Evolutionary conservation across 2,797 vertebrate genomes (phyloP).

Genomic region (Eurystomus glaucurus): DNA sequence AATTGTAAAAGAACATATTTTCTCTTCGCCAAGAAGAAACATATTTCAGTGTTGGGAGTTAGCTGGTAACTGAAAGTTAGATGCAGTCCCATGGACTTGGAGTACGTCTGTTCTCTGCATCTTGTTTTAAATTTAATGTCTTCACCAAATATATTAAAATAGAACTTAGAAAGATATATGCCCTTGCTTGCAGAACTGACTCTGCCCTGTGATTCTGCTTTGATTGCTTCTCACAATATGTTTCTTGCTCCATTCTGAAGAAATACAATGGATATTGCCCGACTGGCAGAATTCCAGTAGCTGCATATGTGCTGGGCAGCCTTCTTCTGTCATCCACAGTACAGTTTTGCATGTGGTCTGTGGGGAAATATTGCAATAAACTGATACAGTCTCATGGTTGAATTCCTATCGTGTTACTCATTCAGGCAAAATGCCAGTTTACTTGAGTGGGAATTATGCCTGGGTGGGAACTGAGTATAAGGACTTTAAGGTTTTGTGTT

Average conservation of each 20-base stretch:
- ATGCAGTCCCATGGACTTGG: not conserved
- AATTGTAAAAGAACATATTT: not conserved
- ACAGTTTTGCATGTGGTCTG: constrained; percentile 53
- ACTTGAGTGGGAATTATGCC: constrained; percentile 45
- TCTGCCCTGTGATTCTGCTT: not conserved
- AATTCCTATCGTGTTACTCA: constrained; percentile 36
- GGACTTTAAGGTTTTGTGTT: constrained; percentile 49
- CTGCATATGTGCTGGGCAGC: constrained; percentile 51
- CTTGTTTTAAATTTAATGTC: not conserved
- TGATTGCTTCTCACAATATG: not conserved
- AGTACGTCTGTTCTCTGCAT: not conserved
- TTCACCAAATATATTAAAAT: not conserved
- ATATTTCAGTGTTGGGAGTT: not conserved
- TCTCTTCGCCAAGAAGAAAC: not conserved
- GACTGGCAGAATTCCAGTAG: constrained; percentile 51
- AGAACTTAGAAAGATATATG: not conserved
- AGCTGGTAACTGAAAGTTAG: not conserved
- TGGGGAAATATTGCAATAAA: constrained; percentile 63
- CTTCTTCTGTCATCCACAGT: constrained; percentile 34
- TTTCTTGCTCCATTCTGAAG: constrained; percentile 21
- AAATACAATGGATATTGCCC: constrained; percentile 27
- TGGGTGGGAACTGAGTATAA: not conserved
- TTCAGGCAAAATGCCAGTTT: constrained; percentile 54
- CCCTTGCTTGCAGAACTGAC: not conserved
- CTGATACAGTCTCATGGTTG: constrained; percentile 37